A percentile compares a stretch with the other conserved stretches of the same genome.
Evolutionary conservation across 2,113 vertebrate species (phyloP).

Genomic region (Cathartes aura): DNA sequence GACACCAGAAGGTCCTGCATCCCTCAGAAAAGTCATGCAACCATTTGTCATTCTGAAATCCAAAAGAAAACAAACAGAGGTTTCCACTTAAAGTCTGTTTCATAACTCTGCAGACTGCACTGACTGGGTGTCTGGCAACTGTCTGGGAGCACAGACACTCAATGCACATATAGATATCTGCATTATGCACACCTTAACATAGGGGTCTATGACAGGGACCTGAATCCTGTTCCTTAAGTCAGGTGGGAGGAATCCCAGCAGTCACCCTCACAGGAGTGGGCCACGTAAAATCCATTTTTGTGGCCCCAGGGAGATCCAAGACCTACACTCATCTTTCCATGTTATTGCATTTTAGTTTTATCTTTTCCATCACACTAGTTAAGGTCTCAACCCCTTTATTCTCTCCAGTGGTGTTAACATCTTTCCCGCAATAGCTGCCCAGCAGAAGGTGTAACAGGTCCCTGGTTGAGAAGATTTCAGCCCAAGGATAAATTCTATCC

Average conservation of each 20-base stretch:
- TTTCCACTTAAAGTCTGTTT: background rate
- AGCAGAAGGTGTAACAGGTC: background rate
- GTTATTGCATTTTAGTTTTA: background rate
- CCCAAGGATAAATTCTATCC: background rate
- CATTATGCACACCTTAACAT: background rate
- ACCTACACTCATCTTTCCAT: background rate
- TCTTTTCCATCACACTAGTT: background rate
- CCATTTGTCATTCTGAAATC: background rate
- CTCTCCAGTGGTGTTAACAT: background rate
- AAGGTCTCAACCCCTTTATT: background rate
- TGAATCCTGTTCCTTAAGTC: background rate
- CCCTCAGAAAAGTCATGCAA: background rate
- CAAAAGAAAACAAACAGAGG: background rate
- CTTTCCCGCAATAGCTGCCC: background rate
- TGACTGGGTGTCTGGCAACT: background rate
- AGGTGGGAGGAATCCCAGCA: background rate
- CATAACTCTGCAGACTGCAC: background rate
- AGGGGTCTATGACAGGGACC: background rate
- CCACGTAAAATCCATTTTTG: background rate
- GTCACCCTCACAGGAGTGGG: background rate
- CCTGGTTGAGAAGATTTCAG: background rate
- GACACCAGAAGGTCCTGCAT: background rate
- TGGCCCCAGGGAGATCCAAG: background rate
- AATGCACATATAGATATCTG: background rate
- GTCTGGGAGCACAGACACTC: background rate